Conservation (phyloP, 2,888 invertebrate species). For the Macaria notata region DNA sequence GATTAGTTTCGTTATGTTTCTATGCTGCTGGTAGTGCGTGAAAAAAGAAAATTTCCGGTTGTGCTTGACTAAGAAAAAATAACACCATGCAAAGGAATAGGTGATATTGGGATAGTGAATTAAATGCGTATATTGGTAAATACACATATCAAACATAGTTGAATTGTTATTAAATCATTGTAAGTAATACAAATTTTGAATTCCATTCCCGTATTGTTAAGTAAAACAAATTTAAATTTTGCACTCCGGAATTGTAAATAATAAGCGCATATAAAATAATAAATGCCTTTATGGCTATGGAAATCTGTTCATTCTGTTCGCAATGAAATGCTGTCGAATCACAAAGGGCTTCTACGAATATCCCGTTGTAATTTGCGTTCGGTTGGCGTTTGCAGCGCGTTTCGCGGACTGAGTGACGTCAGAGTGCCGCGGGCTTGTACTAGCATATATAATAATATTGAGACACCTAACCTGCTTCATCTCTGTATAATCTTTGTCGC, state of each 20-base stretch:
- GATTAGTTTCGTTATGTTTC: constrained; percentile 71
- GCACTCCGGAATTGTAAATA: not conserved
- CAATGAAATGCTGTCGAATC: constrained; percentile 3
- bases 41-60: constrained; percentile 32
- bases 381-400: not conserved
- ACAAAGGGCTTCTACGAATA: constrained; percentile 8
- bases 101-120: not conserved
- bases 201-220: not conserved
- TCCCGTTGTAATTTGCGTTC: not conserved
- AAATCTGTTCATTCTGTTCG: constrained; percentile 4
- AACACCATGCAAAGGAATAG: not conserved
- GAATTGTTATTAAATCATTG: not conserved
- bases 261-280: not conserved
- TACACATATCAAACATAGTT: too few relatives aligned
- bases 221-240: not conserved
- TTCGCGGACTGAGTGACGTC: constrained; percentile 3
- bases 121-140: not conserved
- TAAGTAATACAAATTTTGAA: not conserved
- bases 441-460: too few relatives aligned
- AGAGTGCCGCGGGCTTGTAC: not conserved
- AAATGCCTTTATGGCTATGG: not conserved
- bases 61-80: not conserved
- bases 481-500: too few relatives aligned
- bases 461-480: too few relatives aligned
- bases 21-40: constrained; percentile 48